Conservation (phyloP, 2,888 invertebrate genomes). For the Ophion ellenae region DNA sequence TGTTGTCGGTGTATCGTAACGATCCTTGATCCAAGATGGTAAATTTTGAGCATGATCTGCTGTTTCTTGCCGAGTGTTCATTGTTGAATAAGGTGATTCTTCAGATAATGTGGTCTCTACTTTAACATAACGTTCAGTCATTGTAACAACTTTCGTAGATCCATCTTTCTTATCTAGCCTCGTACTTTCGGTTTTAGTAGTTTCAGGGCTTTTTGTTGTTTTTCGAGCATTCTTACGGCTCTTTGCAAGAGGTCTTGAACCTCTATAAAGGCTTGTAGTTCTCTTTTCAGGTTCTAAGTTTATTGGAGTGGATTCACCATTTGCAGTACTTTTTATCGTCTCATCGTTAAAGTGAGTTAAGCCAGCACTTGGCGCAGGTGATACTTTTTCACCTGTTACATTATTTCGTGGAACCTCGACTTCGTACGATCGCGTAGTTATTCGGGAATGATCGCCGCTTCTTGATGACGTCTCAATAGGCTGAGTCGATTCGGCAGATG, state of each 20-base stretch:
- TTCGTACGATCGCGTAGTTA: not conserved
- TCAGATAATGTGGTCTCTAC: not conserved
- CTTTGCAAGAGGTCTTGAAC: not conserved
- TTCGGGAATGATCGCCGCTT: conserved; percentile 11
- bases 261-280: not conserved
- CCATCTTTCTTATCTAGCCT: not conserved
- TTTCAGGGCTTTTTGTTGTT: not conserved
- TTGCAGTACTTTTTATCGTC: not conserved
- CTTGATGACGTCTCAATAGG: not conserved
- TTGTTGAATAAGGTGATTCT: conserved; percentile 2
- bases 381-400: not conserved
- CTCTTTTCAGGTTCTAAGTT: not conserved
- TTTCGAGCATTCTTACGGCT: not conserved
- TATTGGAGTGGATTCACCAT: not conserved
- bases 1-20: not conserved
- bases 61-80: not conserved
- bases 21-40: not conserved
- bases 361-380: not conserved
- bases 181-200: not conserved
- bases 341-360: not conserved
- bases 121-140: conserved; percentile 5
- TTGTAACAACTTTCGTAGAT: no score
- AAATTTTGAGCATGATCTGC: not conserved
- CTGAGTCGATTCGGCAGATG: not conserved
- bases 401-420: conserved; percentile 4